A percentile compares a stretch with the other conserved stretches of the same genome.
Conservation (phyloP, 2,888 invertebrate genomes). For the Tachina fera region DNA sequence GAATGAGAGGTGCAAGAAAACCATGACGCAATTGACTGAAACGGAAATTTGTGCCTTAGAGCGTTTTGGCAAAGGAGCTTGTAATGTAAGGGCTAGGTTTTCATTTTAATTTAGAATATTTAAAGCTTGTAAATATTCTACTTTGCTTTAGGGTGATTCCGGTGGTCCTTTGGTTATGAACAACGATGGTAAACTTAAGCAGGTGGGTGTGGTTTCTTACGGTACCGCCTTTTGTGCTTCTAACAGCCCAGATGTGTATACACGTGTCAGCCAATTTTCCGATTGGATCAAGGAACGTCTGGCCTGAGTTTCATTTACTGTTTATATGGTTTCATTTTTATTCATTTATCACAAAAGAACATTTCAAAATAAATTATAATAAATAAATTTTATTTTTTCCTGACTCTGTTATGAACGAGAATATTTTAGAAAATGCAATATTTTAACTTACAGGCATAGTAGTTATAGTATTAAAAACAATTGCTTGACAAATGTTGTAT, state of each 20-base stretch:
- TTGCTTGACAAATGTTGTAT: background rate
- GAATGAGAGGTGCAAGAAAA: slow-evolving; percentile 78
- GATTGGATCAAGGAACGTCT: slow-evolving; percentile 80
- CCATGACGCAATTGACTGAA: slow-evolving; percentile 79
- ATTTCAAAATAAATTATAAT: slow-evolving; percentile 9
- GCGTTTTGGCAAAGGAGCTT: slow-evolving; percentile 81
- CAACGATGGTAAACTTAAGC: slow-evolving; percentile 76
- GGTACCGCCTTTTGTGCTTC: slow-evolving; percentile 81
- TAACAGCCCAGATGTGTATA: slow-evolving; percentile 81
- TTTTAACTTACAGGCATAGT: background rate
- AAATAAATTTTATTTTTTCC: background rate
- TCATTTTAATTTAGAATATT: slow-evolving; percentile 2
- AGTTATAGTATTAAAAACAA: background rate
- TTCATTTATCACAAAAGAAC: slow-evolving; percentile 47
- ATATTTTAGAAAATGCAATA: background rate
- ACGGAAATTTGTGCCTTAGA: slow-evolving; percentile 82
- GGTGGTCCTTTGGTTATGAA: slow-evolving; percentile 82
- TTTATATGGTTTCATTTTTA: background rate
- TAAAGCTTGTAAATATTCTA: background rate
- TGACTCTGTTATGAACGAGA: too few species aligned
- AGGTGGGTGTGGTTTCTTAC: slow-evolving; percentile 82
- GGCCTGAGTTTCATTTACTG: background rate
- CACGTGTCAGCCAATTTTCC: slow-evolving; percentile 81
- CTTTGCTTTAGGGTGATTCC: slow-evolving; percentile 79
- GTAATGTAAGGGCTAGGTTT: slow-evolving; percentile 79